Conservation (phyloP, 1,140 invertebrate genomes). For the Magallana angulata region DNA sequence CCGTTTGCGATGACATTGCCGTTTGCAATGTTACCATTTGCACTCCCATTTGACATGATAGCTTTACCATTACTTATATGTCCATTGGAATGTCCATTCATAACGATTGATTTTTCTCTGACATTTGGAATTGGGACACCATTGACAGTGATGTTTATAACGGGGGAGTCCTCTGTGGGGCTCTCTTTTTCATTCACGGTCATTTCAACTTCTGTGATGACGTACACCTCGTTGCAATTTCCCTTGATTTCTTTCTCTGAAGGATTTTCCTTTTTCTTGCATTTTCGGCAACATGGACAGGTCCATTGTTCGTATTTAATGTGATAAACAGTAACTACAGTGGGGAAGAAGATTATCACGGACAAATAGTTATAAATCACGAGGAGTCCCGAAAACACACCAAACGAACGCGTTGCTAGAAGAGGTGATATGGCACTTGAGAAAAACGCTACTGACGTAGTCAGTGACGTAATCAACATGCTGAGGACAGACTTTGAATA, state of each 20-base stretch:
- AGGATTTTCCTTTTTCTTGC: background rate
- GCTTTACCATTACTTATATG: background rate
- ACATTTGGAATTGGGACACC: background rate
- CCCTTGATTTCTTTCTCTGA: background rate
- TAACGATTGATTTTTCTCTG: background rate
- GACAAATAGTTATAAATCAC: conserved; percentile 65
- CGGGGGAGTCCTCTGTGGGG: background rate
- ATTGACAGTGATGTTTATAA: background rate
- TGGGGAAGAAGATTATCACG: conserved; percentile 63
- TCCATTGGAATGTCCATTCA: background rate
- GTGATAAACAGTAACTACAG: conserved; percentile 60
- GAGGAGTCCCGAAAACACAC: conserved; percentile 60
- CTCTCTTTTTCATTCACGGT: background rate
- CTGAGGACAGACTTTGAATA: conserved; percentile 50
- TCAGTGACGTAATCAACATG: conserved; percentile 64
- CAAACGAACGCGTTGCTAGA: conserved; percentile 61
- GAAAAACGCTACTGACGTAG: conserved; percentile 60
- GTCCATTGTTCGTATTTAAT: conserved; percentile 53
- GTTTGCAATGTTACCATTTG: background rate
- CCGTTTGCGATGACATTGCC: background rate
- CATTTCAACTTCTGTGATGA: background rate
- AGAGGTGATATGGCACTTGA: conserved; percentile 57
- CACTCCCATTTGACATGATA: too few relatives aligned
- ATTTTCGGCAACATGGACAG: conserved; percentile 53
- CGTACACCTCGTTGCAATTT: background rate